A percentile compares a stretch with the other conserved stretches of the same genome.
Conservation (phyloP, 2,888 invertebrate genomes). For the Drosophila kokeensis region DNA sequence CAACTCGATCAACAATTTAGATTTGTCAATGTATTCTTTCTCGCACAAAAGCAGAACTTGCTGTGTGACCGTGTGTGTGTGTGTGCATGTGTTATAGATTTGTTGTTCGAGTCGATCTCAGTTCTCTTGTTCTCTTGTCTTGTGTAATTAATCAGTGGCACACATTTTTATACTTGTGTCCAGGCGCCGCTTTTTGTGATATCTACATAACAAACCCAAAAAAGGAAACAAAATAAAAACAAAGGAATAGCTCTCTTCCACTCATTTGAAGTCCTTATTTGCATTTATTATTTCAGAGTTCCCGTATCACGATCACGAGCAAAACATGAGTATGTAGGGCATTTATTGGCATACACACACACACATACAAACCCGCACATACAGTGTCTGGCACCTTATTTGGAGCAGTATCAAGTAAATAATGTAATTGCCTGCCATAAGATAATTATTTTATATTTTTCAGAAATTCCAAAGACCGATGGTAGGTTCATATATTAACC, state of each 20-base stretch:
- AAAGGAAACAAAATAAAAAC: neutral
- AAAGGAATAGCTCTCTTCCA: conserved; percentile 1
- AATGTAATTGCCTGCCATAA: too few species aligned
- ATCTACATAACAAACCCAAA: conserved; percentile 32
- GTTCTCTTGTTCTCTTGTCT: conserved; percentile 19
- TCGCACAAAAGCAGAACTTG: neutral
- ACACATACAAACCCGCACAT: neutral
- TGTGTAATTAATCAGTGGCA: conserved; percentile 31
- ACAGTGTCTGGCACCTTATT: too few species aligned
- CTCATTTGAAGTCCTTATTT: neutral
- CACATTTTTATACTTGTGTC: conserved; percentile 22
- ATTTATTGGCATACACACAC: neutral
- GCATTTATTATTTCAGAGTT: neutral
- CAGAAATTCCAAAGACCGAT: too few species aligned
- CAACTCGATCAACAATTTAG: neutral
- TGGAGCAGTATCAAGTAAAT: too few species aligned
- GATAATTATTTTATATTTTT: too few species aligned
- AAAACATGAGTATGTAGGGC: conserved; percentile 3
- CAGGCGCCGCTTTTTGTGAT: conserved; percentile 47
- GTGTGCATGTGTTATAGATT: neutral
- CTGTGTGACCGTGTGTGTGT: neutral
- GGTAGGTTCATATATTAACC: too few species aligned
- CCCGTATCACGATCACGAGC: neutral
- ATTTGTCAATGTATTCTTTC: neutral
- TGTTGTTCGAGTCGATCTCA: conserved; percentile 7